phyloP scores from a whole-genome alignment of 2,113 vertebrate species.

The Caranx ignobilis region DNA sequence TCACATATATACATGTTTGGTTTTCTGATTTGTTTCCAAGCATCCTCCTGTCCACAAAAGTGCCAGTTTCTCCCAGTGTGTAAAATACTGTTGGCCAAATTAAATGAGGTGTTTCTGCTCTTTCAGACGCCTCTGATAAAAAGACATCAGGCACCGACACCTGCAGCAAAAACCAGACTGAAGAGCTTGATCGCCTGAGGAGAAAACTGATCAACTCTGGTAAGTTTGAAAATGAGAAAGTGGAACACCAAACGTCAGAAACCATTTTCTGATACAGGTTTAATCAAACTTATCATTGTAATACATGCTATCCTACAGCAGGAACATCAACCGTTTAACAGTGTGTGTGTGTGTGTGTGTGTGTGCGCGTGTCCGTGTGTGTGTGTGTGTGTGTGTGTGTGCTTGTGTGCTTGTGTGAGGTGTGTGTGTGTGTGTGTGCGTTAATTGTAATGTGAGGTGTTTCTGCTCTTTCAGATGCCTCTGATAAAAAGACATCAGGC shows the following conservation, averaged over 20 bases:
- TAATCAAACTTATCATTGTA: too few species aligned
- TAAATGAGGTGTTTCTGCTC: background rate
- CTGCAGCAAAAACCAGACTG: conserved; percentile 25
- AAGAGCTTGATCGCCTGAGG: background rate
- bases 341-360: too few species aligned
- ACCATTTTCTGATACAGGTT: too few species aligned
- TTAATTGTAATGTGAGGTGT: background rate
- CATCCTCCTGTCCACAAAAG: background rate
- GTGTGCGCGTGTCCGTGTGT: too few species aligned
- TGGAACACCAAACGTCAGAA: too few species aligned
- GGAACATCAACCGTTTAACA: too few species aligned
- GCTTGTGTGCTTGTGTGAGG: too few species aligned
- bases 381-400: too few species aligned
- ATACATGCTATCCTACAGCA: too few species aligned
- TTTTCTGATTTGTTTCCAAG: background rate
- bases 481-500: background rate
- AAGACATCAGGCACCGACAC: background rate
- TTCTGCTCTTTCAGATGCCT: conserved; percentile 28
- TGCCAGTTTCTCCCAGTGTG: background rate
- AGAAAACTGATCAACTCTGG: conserved; percentile 14
- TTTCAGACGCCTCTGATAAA: conserved; percentile 10
- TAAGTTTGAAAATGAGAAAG: conserved; percentile 2
- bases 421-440: background rate
- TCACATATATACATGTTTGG: background rate
- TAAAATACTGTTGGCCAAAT: background rate